Evolutionary conservation across 1,140 invertebrate genomes (phyloP).

Genomic region (Leptinotarsa lineolata): DNA sequence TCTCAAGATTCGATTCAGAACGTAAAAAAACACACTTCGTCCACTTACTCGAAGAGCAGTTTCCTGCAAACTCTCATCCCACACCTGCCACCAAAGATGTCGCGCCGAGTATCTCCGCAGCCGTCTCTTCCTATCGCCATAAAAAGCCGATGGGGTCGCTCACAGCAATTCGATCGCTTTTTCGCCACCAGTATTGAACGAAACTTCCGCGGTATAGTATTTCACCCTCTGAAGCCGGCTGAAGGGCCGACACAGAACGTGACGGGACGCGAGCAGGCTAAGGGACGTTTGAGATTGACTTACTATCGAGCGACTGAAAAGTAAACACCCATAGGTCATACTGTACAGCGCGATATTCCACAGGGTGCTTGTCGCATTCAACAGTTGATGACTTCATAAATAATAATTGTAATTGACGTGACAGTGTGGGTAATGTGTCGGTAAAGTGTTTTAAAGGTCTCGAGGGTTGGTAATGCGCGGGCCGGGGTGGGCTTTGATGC

Average conservation of each 20-base stretch:
- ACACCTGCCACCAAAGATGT: slow-evolving; percentile 12
- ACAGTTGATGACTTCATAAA: slow-evolving; percentile 49
- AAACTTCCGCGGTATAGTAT: slow-evolving; percentile 40
- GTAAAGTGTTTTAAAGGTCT: slow-evolving; percentile 45
- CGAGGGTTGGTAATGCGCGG: slow-evolving; percentile 36
- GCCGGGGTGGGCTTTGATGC: slow-evolving; percentile 26
- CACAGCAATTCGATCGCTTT: slow-evolving; percentile 40
- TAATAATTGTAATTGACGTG: slow-evolving; percentile 46
- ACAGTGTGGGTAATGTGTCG: slow-evolving; percentile 41
- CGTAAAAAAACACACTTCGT: too few species aligned
- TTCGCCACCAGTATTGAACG: slow-evolving; percentile 45
- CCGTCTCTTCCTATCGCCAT: background rate
- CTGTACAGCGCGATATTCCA: slow-evolving; percentile 22
- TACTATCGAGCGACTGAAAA: slow-evolving; percentile 28
- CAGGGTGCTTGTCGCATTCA: slow-evolving; percentile 36
- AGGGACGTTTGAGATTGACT: background rate
- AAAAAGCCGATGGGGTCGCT: slow-evolving; percentile 31
- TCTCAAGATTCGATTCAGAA: too few species aligned
- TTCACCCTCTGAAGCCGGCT: slow-evolving; percentile 37
- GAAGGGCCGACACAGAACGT: slow-evolving; percentile 36
- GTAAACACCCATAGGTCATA: slow-evolving; percentile 28
- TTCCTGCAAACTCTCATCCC: background rate
- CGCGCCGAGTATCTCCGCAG: background rate
- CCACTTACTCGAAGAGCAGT: background rate
- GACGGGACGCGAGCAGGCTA: slow-evolving; percentile 33